These are phyloP conservation scores for Amphiduros pacificus DNA, from an alignment of 2,888 invertebrate species.

Conservation along the genomic window DNA sequence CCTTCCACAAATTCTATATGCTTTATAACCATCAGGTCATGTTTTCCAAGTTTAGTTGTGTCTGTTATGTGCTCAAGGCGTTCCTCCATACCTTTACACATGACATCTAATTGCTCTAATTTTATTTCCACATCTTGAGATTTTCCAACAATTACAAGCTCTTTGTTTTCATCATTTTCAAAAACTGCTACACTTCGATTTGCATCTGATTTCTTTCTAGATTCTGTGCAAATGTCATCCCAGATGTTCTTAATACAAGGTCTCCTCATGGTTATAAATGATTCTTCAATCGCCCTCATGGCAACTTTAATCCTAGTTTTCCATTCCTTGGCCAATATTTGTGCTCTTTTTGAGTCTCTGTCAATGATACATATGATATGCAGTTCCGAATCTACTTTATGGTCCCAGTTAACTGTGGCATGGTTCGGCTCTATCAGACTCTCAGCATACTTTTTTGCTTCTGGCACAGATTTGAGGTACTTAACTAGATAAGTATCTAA, in stretches of 20 bases:
- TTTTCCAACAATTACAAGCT: not conserved
- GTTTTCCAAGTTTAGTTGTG: not conserved
- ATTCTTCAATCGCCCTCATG: not conserved
- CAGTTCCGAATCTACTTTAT: too few species aligned
- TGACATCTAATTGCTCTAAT: not conserved
- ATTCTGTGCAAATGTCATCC: not conserved
- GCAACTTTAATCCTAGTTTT: not conserved
- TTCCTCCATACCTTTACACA: not conserved
- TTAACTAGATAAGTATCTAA: too few species aligned
- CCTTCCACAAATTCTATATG: not conserved
- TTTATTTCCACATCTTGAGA: not conserved
- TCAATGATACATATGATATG: not conserved
- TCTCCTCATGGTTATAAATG: not conserved
- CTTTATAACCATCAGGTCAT: not conserved
- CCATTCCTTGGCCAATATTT: not conserved
- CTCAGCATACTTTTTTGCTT: too few species aligned
- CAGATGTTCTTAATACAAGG: not conserved
- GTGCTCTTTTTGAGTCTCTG: not conserved
- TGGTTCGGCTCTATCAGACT: too few species aligned
- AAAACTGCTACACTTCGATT: not conserved
- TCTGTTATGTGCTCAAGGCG: not conserved
- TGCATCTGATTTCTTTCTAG: not conserved
- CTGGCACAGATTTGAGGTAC: too few species aligned
- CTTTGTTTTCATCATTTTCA: not conserved
- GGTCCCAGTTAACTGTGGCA: too few species aligned